Evolutionary conservation across 2,797 vertebrate genomes (phyloP).

Genomic region (Fistularia commersonii): DNA sequence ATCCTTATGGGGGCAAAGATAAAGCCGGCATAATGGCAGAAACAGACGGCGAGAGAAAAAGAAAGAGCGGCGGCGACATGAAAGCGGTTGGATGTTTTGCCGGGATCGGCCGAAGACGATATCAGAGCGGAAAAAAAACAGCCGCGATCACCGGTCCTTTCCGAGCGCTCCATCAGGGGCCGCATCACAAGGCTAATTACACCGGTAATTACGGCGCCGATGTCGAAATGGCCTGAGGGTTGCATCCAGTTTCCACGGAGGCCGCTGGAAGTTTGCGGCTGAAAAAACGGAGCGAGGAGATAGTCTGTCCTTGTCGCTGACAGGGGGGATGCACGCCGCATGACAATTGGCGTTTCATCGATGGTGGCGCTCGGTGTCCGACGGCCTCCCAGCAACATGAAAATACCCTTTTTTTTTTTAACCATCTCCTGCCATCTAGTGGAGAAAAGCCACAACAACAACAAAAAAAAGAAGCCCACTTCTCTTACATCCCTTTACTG

Average conservation of each 20-base stretch:
- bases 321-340: too few species aligned
- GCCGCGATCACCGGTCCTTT: slow-evolving; percentile 11
- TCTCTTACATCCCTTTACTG: too few species aligned
- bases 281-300: slow-evolving; percentile 7
- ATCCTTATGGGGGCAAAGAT: slow-evolving; percentile 2
- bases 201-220: slow-evolving; percentile 40
- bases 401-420: background rate
- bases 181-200: slow-evolving; percentile 46
- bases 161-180: slow-evolving; percentile 19
- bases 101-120: too few species aligned
- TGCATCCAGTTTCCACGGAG: slow-evolving; percentile 35
- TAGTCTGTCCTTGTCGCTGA: slow-evolving; percentile 8
- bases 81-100: too few species aligned
- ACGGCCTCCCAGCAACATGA: background rate
- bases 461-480: too few species aligned
- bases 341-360: slow-evolving; percentile 11
- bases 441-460: too few species aligned
- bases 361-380: too few species aligned
- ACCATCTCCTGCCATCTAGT: too few species aligned
- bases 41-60: slow-evolving; percentile 1
- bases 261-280: slow-evolving; percentile 23
- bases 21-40: background rate
- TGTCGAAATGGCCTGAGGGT: slow-evolving; percentile 36
- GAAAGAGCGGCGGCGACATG: slow-evolving; percentile 1
- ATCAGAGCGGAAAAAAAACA: slow-evolving; percentile 18